A percentile compares a stretch with the other conserved stretches of the same genome.
Evolutionary conservation across 2,797 vertebrate species (phyloP).

Genomic region (Myoxocephalus aenaeus): DNA sequence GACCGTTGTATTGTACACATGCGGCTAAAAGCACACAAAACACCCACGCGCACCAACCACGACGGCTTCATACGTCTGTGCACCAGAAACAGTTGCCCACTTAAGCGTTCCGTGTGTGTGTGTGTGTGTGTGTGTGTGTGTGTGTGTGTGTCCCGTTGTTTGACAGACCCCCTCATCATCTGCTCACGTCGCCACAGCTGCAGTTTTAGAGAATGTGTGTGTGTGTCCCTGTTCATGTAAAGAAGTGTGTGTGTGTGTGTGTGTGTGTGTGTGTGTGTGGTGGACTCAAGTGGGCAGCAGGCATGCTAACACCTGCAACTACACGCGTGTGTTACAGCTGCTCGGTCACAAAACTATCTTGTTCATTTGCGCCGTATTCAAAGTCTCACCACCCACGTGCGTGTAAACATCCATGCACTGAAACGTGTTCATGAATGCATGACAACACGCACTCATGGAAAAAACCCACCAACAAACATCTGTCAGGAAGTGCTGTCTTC

Average conservation of each 20-base stretch:
- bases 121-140: not conserved
- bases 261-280: constrained; percentile 7
- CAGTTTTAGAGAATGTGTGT: constrained; percentile 38
- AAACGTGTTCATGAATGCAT: not conserved
- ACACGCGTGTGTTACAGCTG: constrained; percentile 42
- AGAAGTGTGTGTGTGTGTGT: constrained; percentile 16
- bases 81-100: constrained; percentile 59
- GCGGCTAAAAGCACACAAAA: constrained; percentile 9
- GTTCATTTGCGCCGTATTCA: not conserved
- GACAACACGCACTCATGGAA: not conserved
- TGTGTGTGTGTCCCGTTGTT: constrained; percentile 47
- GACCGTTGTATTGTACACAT: not conserved
- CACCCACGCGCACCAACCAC: not conserved
- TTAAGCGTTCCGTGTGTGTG: constrained; percentile 38
- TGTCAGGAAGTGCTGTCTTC: constrained; percentile 52
- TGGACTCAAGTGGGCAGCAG: constrained; percentile 43
- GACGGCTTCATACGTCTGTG: constrained; percentile 39
- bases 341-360: constrained; percentile 13
- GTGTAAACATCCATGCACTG: not conserved
- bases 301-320: constrained; percentile 28
- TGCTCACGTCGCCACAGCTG: constrained; percentile 72
- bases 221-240: not conserved
- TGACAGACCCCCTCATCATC: constrained; percentile 72
- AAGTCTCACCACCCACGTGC: not conserved
- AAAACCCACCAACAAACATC: constrained; percentile 43